Percentiles rank a stretch among this genome's conserved stretches.
Evolutionary conservation across 2,888 invertebrate genomes (phyloP).

Genomic region (Entomobrya proxima): DNA sequence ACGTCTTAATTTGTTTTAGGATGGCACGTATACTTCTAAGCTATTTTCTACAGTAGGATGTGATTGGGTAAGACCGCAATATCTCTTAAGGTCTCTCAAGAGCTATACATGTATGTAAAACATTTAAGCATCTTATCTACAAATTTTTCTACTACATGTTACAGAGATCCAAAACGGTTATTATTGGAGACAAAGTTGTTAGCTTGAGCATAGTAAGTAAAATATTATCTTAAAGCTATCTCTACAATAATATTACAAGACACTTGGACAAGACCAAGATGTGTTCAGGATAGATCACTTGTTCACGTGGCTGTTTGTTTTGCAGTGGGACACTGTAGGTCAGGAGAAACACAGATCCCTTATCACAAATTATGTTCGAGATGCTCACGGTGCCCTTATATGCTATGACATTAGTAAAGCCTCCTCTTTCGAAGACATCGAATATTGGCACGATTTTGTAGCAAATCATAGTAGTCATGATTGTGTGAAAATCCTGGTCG

Average conservation of each 20-base stretch:
- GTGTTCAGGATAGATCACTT: too few relatives aligned
- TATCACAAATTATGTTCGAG: slow-evolving; percentile 73
- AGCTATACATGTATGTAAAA: too few relatives aligned
- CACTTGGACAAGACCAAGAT: too few relatives aligned
- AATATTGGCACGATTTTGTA: slow-evolving; percentile 73
- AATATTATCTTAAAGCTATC: not conserved
- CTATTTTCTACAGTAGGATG: slow-evolving; percentile 73
- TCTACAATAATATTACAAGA: too few relatives aligned
- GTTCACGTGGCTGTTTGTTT: not conserved
- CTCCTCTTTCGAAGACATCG: slow-evolving; percentile 69
- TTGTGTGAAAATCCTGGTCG: slow-evolving; percentile 72
- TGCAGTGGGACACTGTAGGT: slow-evolving; percentile 73
- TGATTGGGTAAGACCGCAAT: slow-evolving; percentile 73
- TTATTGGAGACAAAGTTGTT: slow-evolving; percentile 72
- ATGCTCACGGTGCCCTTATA: slow-evolving; percentile 73
- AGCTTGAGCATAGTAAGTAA: slow-evolving; percentile 71
- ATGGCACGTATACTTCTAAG: slow-evolving; percentile 69
- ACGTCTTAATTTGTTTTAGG: slow-evolving; percentile 57
- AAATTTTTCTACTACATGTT: slow-evolving; percentile 40
- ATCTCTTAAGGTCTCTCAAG: too few relatives aligned
- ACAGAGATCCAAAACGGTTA: slow-evolving; percentile 71
- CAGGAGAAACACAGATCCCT: slow-evolving; percentile 73
- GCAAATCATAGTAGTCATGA: slow-evolving; percentile 69
- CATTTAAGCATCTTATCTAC: too few relatives aligned
- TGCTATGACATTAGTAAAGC: slow-evolving; percentile 72